phyloP scores from a whole-genome alignment of 2,113 vertebrate genomes.

The Anolis carolinensis region DNA sequence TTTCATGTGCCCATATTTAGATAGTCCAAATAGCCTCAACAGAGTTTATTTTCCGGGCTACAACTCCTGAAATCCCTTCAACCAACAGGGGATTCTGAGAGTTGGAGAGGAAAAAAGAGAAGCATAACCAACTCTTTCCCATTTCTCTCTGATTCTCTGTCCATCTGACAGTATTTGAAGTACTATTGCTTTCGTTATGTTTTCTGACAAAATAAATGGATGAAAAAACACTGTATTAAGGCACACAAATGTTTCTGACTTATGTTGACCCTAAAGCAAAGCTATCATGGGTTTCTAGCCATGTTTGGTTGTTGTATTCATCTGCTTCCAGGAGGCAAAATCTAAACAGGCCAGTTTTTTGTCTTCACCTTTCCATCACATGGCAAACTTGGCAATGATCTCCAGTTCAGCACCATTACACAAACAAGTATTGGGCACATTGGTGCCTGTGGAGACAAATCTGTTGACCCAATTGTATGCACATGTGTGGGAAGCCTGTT shows the following conservation, averaged over 20 bases:
- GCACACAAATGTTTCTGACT: too few species aligned
- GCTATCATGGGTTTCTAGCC: too few species aligned
- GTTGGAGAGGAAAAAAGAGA: too few species aligned
- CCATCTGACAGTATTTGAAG: not conserved
- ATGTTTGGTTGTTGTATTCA: not conserved
- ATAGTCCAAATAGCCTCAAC: too few species aligned
- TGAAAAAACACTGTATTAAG: not conserved
- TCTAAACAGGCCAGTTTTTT: not conserved
- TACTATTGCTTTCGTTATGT: not conserved
- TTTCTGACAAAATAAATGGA: not conserved
- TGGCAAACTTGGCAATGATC: not conserved
- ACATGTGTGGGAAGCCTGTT: not conserved
- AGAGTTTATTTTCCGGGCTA: not conserved
- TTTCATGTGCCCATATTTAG: not conserved
- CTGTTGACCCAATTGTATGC: not conserved
- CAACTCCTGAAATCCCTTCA: too few species aligned
- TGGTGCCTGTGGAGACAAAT: not conserved
- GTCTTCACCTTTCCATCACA: not conserved
- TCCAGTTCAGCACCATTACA: not conserved
- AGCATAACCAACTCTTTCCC: not conserved
- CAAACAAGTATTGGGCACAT: not conserved
- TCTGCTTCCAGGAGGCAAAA: not conserved
- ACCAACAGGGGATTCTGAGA: too few species aligned
- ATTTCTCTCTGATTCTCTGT: not conserved
- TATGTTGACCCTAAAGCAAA: too few species aligned